phyloP scores from a whole-genome alignment of 2,113 vertebrate species.

The Irena cyanogastra region DNA sequence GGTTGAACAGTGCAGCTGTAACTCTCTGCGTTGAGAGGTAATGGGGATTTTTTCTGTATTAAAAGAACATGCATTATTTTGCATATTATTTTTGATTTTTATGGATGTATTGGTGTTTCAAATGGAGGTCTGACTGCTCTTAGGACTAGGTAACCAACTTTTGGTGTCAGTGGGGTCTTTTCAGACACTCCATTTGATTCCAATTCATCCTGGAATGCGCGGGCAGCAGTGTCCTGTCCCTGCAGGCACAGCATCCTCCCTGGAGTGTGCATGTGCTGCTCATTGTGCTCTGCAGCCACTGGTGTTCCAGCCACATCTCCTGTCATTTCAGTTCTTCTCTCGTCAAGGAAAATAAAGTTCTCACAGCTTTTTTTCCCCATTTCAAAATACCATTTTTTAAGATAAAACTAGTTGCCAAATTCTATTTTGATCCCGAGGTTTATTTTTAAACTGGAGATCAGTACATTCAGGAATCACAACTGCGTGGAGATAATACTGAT shows the following conservation, averaged over 20 bases:
- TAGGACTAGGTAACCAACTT: background rate
- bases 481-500: background rate
- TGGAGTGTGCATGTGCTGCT: background rate
- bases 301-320: background rate
- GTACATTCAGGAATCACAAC: background rate
- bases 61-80: background rate
- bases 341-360: background rate
- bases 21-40: background rate
- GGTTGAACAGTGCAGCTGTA: background rate
- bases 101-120: fast-evolving
- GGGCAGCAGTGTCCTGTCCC: background rate
- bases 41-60: background rate
- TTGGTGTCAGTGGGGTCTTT: background rate
- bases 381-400: background rate
- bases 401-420: background rate
- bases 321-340: background rate
- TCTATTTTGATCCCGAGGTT: background rate
- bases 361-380: background rate
- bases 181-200: background rate
- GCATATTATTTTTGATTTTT: background rate
- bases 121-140: background rate
- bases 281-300: background rate
- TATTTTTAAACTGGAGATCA: background rate
- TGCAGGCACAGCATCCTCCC: background rate
- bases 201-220: background rate